A percentile compares a stretch with the other conserved stretches of the same genome.
Evolutionary conservation across 2,113 vertebrate genomes (phyloP).

Genomic region (Tamias sibiricus): DNA sequence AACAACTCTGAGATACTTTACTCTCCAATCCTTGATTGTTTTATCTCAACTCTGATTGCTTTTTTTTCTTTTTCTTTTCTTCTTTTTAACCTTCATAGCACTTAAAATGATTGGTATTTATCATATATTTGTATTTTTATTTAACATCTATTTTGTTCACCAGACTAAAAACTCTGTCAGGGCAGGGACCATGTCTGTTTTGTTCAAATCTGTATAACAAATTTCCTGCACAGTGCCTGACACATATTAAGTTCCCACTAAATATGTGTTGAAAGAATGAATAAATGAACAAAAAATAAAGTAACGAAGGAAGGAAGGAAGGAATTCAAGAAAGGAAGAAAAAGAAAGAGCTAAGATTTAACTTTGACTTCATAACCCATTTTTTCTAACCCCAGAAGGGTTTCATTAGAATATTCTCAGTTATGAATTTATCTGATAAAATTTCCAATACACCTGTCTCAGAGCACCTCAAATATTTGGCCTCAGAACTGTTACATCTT

Average conservation of each 20-base stretch:
- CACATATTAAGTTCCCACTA: not conserved
- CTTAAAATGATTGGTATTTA: not conserved
- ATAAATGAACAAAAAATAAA: not conserved
- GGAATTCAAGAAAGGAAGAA: not conserved
- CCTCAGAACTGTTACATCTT: slow-evolving; percentile 26
- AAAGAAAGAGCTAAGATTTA: not conserved
- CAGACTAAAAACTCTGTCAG: not conserved
- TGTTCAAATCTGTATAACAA: slow-evolving; percentile 10
- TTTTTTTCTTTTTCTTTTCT: no score
- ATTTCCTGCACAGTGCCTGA: slow-evolving; percentile 30
- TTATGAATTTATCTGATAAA: slow-evolving; percentile 45
- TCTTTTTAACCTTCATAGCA: not conserved
- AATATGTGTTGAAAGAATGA: slow-evolving; percentile 28
- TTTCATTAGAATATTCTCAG: slow-evolving; percentile 28
- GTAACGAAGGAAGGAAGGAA: not conserved
- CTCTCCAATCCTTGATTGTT: not conserved
- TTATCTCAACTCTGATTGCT: slow-evolving; percentile 12
- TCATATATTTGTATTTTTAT: not conserved
- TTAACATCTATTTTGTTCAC: not conserved
- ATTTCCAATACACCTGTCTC: not conserved
- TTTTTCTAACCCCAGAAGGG: not conserved
- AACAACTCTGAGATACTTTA: not conserved
- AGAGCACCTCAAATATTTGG: not conserved
- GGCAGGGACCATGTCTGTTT: not conserved
- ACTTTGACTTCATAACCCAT: slow-evolving; percentile 21